phyloP scores from a whole-genome alignment of 1,140 invertebrate genomes.

The Apis laboriosa region DNA sequence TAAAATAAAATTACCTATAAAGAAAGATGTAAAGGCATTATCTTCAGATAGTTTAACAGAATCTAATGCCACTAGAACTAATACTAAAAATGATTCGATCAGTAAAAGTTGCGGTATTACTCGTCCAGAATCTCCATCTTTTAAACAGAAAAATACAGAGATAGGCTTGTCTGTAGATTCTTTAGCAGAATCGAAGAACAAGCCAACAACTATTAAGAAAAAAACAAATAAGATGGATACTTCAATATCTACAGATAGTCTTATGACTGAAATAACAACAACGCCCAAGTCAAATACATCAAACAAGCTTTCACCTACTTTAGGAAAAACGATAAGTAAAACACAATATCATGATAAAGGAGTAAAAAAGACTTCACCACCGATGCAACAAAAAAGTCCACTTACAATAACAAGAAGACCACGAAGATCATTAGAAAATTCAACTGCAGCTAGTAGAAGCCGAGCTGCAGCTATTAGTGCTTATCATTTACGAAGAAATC shows the following conservation, averaged over 20 bases:
- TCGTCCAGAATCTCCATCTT: slow-evolving; percentile 77
- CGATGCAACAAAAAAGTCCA: slow-evolving; percentile 72
- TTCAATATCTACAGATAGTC: slow-evolving; percentile 78
- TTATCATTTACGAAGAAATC: slow-evolving; percentile 76
- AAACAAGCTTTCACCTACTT: slow-evolving; percentile 75
- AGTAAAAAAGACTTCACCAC: slow-evolving; percentile 73
- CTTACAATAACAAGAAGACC: slow-evolving; percentile 61
- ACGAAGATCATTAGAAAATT: slow-evolving; percentile 73
- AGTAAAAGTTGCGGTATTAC: slow-evolving; percentile 80
- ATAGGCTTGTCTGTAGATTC: slow-evolving; percentile 82
- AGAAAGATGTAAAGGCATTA: slow-evolving; percentile 77
- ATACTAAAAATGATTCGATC: slow-evolving; percentile 63
- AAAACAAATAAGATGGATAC: slow-evolving; percentile 74
- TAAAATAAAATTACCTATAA: slow-evolving; percentile 77
- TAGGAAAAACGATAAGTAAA: slow-evolving; percentile 64
- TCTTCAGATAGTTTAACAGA: slow-evolving; percentile 82
- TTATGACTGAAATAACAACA: slow-evolving; percentile 72
- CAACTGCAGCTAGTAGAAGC: slow-evolving; percentile 77
- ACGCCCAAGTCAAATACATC: slow-evolving; percentile 72
- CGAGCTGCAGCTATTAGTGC: slow-evolving; percentile 74
- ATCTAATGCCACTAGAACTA: slow-evolving; percentile 68
- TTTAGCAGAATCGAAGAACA: slow-evolving; percentile 79
- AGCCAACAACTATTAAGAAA: slow-evolving; percentile 75
- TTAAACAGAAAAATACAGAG: slow-evolving; percentile 75
- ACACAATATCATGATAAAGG: slow-evolving; percentile 63